Evolutionary conservation across 2,797 vertebrate genomes (phyloP).

Genomic region (Myripristis murdjan): DNA sequence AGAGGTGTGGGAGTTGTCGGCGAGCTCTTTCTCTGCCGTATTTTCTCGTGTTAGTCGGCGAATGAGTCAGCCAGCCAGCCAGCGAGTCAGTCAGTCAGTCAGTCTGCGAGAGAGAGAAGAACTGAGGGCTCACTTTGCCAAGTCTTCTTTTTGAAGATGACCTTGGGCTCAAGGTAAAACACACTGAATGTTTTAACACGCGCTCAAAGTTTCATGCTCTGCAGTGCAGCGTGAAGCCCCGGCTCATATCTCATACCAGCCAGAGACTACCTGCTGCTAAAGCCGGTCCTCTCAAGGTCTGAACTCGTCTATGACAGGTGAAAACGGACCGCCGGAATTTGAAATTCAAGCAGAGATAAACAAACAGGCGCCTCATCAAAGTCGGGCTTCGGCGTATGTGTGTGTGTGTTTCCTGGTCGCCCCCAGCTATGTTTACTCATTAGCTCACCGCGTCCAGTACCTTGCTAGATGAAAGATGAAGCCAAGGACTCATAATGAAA

Average conservation of each 20-base stretch:
- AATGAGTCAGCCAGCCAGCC: slow-evolving; percentile 40
- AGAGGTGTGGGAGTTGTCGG: slow-evolving; percentile 60
- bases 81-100: too few species aligned
- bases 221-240: slow-evolving; percentile 34
- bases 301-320: slow-evolving; percentile 47
- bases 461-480: slow-evolving; percentile 74
- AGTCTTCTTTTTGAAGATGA: slow-evolving; percentile 66
- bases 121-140: slow-evolving; percentile 54
- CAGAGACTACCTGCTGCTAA: slow-evolving; percentile 41
- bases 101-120: slow-evolving; percentile 54
- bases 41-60: slow-evolving; percentile 23
- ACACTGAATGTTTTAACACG: slow-evolving; percentile 65
- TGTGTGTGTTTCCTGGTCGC: slow-evolving; percentile 34
- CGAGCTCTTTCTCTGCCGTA: slow-evolving; percentile 39
- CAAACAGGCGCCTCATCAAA: slow-evolving; percentile 67
- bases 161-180: slow-evolving; percentile 71
- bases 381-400: slow-evolving; percentile 39
- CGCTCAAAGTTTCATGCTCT: slow-evolving; percentile 64
- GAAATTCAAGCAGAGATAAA: slow-evolving; percentile 45
- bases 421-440: slow-evolving; percentile 79
- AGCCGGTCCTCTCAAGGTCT: slow-evolving; percentile 39
- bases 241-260: slow-evolving; percentile 54
- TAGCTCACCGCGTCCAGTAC: slow-evolving; percentile 63
- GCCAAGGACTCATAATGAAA: slow-evolving; percentile 77
- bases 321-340: slow-evolving; percentile 8